Conservation (phyloP, 2,113 vertebrate genomes). For the Nycticorax nycticorax region DNA sequence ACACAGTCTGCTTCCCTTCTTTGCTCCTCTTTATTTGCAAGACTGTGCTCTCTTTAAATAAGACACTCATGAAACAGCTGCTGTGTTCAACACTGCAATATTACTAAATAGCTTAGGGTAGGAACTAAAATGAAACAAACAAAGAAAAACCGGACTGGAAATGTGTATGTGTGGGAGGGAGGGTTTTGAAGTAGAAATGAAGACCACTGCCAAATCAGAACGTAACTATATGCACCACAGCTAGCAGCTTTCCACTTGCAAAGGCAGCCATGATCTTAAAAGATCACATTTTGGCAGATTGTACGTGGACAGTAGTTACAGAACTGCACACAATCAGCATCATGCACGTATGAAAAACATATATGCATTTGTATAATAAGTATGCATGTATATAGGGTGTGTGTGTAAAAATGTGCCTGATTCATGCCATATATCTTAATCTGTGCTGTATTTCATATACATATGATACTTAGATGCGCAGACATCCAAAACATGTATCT, state of each 20-base stretch:
- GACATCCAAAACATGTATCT: neutral
- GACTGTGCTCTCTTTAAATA: neutral
- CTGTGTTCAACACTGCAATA: neutral
- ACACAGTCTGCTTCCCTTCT: neutral
- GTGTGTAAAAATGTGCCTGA: neutral
- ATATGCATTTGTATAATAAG: neutral
- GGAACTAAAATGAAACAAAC: slow-evolving; percentile 7
- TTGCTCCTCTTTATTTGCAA: neutral
- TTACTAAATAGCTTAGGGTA: neutral
- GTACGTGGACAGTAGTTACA: neutral
- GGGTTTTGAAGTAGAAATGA: neutral
- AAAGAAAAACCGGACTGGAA: neutral
- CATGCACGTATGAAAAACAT: neutral
- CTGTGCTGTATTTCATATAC: neutral
- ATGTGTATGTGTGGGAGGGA: neutral
- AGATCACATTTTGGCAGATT: neutral
- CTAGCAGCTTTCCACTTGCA: neutral
- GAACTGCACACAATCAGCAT: neutral
- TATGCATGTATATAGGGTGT: neutral
- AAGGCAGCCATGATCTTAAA: neutral
- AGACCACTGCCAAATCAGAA: neutral
- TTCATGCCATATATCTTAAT: neutral
- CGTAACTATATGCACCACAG: neutral
- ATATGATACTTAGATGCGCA: neutral
- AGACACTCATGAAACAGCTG: neutral